These are phyloP conservation scores for Heliconius himera DNA, from an alignment of 1,140 invertebrate species.

Conservation along the genomic window DNA sequence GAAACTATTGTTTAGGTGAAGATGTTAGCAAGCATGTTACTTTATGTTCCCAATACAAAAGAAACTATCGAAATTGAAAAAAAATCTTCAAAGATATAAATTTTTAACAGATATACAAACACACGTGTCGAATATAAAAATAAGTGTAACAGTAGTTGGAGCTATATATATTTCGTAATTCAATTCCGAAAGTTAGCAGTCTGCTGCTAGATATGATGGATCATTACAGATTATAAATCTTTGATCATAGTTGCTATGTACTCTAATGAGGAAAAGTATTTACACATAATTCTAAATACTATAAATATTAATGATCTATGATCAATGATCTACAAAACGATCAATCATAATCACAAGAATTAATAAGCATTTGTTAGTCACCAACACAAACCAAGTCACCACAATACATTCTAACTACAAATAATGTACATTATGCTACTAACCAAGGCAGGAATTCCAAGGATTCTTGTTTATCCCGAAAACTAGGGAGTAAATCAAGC, in stretches of 20 bases:
- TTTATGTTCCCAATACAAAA: slow-evolving; percentile 13
- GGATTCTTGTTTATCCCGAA: slow-evolving; percentile 87
- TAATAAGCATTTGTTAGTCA: slow-evolving; percentile 11
- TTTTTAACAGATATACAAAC: background rate
- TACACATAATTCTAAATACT: background rate
- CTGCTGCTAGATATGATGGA: background rate
- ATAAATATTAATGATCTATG: background rate
- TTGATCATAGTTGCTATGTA: background rate
- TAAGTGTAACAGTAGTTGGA: background rate
- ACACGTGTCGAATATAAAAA: background rate
- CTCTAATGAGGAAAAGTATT: background rate
- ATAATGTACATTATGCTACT: slow-evolving; percentile 81
- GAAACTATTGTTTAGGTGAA: slow-evolving; percentile 57
- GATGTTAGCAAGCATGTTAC: slow-evolving; percentile 67
- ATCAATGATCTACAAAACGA: background rate
- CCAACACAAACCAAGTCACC: slow-evolving; percentile 15
- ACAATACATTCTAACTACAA: slow-evolving; percentile 52
- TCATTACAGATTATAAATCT: background rate
- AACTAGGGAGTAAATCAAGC: slow-evolving; percentile 83
- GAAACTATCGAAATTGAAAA: slow-evolving; percentile 29
- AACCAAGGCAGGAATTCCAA: slow-evolving; percentile 89
- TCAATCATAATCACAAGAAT: background rate
- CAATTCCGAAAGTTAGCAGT: slow-evolving; percentile 9
- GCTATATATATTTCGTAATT: background rate
- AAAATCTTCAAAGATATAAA: background rate